A percentile compares a stretch with the other conserved stretches of the same genome.
These are phyloP conservation scores for Ibidorhyncha struthersii DNA, from an alignment of 2,113 vertebrate genomes.

Conservation along the genomic window DNA sequence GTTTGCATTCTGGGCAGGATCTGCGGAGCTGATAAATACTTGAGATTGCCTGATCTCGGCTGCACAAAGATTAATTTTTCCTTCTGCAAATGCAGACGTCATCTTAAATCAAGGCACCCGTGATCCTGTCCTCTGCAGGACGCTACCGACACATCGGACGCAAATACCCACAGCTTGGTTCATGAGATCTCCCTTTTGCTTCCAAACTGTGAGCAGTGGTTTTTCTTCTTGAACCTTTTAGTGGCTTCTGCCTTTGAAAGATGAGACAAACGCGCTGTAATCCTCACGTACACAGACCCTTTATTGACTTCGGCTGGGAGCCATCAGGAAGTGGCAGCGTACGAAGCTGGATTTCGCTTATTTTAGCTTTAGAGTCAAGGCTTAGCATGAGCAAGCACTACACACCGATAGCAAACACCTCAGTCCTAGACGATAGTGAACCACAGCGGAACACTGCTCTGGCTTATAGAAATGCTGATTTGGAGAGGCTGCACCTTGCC, in stretches of 20 bases:
- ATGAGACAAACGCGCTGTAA: fast-evolving
- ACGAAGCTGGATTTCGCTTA: neutral
- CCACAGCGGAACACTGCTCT: neutral
- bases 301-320: fast-evolving
- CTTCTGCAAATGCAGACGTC: neutral
- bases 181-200: neutral
- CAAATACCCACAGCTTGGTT: neutral
- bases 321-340: fast-evolving
- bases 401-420: neutral
- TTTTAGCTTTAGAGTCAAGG: neutral
- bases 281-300: neutral
- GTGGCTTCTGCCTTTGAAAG: neutral
- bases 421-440: fast-evolving
- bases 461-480: neutral
- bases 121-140: neutral
- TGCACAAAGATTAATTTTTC: neutral
- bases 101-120: neutral
- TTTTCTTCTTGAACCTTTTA: neutral
- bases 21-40: neutral
- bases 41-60: neutral
- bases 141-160: fast-evolving
- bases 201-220: neutral
- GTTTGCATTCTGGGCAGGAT: neutral
- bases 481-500: neutral
- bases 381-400: neutral